phyloP scores from a whole-genome alignment of 2,888 invertebrate species.

The Coenonympha glycerion region DNA sequence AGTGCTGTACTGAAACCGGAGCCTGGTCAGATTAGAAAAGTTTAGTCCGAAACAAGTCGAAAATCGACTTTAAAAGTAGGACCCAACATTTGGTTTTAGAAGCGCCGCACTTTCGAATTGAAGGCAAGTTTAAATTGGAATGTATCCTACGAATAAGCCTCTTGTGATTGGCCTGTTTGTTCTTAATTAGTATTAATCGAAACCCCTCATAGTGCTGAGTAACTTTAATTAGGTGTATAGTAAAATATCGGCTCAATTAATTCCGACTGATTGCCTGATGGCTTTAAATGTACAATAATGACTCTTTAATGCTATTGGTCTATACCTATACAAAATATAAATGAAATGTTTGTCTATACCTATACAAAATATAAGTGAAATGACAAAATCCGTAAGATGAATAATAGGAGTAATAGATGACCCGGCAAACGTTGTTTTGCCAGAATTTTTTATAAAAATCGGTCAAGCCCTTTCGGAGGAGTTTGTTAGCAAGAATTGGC shows the following conservation, averaged over 20 bases:
- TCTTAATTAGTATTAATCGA: constrained; percentile 75
- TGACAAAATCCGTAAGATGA: too few relatives aligned
- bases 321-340: too few relatives aligned
- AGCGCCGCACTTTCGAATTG: constrained; percentile 59
- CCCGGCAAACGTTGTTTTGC: too few relatives aligned
- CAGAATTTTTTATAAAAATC: too few relatives aligned
- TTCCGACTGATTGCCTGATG: constrained; percentile 19
- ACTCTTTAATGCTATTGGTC: too few relatives aligned
- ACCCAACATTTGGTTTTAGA: constrained; percentile 73
- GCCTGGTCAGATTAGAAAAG: constrained; percentile 74
- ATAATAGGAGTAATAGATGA: too few relatives aligned
- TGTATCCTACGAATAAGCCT: constrained; percentile 74
- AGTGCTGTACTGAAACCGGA: constrained; percentile 65
- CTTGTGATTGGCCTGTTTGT: constrained; percentile 73
- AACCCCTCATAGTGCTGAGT: constrained; percentile 49
- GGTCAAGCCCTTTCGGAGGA: too few relatives aligned
- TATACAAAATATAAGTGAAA: too few relatives aligned
- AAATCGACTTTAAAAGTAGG: constrained; percentile 73
- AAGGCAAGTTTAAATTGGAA: constrained; percentile 75
- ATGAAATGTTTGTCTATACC: too few relatives aligned
- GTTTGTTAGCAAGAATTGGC: too few relatives aligned
- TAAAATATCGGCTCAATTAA: constrained; percentile 37
- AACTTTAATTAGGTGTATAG: constrained; percentile 39
- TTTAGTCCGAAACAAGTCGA: constrained; percentile 65
- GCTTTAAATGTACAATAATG: too few relatives aligned